Evolutionary conservation across 2,113 vertebrate genomes (phyloP).

Genomic region (Gopherus flavomarginatus): DNA sequence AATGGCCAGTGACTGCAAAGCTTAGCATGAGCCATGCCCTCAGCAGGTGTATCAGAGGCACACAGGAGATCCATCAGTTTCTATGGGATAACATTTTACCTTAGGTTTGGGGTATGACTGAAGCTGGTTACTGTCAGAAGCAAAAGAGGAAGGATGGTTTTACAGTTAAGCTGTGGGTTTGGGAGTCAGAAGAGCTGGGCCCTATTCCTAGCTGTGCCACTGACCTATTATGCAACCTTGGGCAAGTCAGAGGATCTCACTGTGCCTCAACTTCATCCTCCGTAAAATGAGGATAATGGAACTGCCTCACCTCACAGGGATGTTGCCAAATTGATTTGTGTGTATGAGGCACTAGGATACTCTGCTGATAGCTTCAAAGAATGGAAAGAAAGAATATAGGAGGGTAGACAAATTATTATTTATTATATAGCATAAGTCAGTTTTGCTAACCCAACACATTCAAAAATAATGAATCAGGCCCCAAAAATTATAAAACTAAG

Average conservation of each 20-base stretch:
- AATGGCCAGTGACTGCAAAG: fast-evolving
- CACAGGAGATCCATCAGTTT: fast-evolving
- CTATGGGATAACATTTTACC: fast-evolving
- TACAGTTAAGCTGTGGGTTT: fast-evolving
- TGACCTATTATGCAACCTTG: fast-evolving
- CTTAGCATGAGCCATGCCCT: neutral
- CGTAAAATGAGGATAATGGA: neutral
- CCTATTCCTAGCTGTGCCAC: neutral
- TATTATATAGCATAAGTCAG: neutral
- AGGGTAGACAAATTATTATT: neutral
- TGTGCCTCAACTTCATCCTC: fast-evolving
- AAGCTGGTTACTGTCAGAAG: fast-evolving
- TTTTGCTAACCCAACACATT: fast-evolving
- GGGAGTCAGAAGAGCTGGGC: fast-evolving
- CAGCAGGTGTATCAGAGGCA: neutral
- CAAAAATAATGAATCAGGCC: fast-evolving
- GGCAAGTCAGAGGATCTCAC: fast-evolving
- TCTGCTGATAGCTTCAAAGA: neutral
- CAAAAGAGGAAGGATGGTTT: neutral
- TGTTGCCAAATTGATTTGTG: neutral
- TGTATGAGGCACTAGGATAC: fast-evolving
- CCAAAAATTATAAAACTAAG: fast-evolving
- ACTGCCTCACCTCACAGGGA: neutral
- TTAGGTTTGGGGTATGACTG: fast-evolving
- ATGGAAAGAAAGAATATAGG: neutral